phyloP scores from a whole-genome alignment of 2,113 vertebrate genomes.

The Pan paniscus region DNA sequence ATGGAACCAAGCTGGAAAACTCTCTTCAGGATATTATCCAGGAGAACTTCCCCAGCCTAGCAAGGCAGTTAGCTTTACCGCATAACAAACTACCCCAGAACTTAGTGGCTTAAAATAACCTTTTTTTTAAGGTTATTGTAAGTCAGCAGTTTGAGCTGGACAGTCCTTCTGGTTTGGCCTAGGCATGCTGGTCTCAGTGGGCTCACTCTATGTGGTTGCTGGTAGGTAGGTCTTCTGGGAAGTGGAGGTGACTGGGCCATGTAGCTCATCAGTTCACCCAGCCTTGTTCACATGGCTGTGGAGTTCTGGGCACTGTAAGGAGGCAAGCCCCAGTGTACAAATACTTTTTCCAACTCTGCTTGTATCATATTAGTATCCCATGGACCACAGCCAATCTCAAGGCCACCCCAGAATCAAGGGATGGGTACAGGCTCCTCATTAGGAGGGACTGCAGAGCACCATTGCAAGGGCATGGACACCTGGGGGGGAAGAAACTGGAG shows the following conservation, averaged over 20 bases:
- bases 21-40: too few relatives aligned
- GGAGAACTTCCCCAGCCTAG: too few relatives aligned
- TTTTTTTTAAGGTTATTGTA: not conserved
- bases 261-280: not conserved
- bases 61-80: not conserved
- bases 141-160: not conserved
- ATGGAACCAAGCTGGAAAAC: too few relatives aligned
- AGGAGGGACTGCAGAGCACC: not conserved
- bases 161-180: not conserved
- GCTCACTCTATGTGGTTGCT: not conserved
- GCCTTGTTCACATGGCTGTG: not conserved
- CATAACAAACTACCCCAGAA: not conserved
- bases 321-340: not conserved
- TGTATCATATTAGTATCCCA: not conserved
- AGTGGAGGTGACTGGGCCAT: not conserved
- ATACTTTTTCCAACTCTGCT: not conserved
- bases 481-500: not conserved
- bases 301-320: not conserved
- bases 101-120: not conserved
- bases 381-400: not conserved
- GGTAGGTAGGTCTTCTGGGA: not conserved
- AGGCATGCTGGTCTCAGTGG: not conserved
- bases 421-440: not conserved
- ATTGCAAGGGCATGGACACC: rapidly evolving
- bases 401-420: not conserved